These are phyloP conservation scores for Melanotaenia parkinsoni DNA, from an alignment of 2,797 vertebrate genomes.

Conservation along the genomic window DNA sequence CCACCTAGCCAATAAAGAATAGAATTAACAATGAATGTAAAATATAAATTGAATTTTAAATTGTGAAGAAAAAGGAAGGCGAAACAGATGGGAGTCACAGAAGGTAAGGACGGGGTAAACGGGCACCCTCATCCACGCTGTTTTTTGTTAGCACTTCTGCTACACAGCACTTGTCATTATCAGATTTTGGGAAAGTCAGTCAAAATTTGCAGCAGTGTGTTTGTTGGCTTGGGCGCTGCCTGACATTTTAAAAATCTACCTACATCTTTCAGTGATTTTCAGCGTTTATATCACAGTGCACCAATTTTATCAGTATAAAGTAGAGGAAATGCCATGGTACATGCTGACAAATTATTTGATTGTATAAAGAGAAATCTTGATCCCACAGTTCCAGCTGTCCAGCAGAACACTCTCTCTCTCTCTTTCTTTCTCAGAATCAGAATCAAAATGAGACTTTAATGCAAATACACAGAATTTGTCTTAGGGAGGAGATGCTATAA, in stretches of 20 bases:
- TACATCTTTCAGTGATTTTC: neutral
- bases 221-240: neutral
- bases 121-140: constrained; percentile 54
- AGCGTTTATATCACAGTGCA: neutral
- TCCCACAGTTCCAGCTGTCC: no score
- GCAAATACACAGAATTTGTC: no score
- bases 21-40: constrained; percentile 63
- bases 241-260: neutral
- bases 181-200: constrained; percentile 9
- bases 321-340: no score
- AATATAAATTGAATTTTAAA: constrained; percentile 70
- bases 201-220: constrained; percentile 2
- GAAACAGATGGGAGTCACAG: constrained; percentile 78
- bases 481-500: no score
- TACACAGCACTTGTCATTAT: constrained; percentile 29
- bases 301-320: no score
- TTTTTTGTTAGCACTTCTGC: constrained; percentile 36
- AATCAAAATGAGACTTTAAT: no score
- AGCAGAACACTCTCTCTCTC: no score
- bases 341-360: no score
- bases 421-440: no score
- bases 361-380: no score
- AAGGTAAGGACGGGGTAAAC: constrained; percentile 69
- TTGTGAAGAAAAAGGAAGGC: constrained; percentile 41
- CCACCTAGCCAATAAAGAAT: constrained; percentile 35